A percentile compares a stretch with the other conserved stretches of the same genome.
These are phyloP conservation scores for Polydesmus complanatus DNA, from an alignment of 2,888 invertebrate species.

Conservation along the genomic window DNA sequence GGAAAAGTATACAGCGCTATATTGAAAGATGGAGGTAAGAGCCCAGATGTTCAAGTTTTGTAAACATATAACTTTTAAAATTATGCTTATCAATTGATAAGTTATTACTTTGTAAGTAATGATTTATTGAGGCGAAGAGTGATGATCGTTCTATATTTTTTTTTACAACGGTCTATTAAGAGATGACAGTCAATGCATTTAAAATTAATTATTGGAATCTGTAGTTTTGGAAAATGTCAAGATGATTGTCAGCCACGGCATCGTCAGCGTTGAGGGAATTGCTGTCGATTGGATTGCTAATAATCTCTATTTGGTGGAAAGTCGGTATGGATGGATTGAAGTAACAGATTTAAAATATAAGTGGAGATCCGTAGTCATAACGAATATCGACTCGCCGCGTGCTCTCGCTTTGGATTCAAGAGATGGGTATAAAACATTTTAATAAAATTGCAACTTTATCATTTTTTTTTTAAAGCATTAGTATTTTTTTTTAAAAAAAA, in stretches of 20 bases:
- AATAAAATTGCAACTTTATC: neutral
- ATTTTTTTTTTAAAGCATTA: neutral
- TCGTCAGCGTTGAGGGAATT: constrained; percentile 8
- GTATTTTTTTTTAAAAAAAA: no score
- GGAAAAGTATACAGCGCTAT: constrained; percentile 3
- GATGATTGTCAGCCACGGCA: neutral
- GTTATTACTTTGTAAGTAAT: neutral
- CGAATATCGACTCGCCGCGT: constrained; percentile 5
- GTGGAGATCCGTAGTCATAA: constrained; percentile 1
- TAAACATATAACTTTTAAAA: neutral
- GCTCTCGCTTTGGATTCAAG: constrained; percentile 8
- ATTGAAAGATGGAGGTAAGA: constrained; percentile 7
- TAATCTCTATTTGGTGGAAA: constrained; percentile 13
- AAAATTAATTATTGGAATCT: no score
- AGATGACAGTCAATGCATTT: no score
- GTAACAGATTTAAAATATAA: neutral
- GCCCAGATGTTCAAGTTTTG: neutral
- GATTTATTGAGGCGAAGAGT: neutral
- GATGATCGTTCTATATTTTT: neutral
- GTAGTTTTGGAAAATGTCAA: neutral
- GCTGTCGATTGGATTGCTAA: constrained; percentile 13
- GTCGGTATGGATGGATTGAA: constrained; percentile 9
- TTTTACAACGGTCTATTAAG: no score
- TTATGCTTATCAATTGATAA: no score
- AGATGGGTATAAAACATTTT: neutral